Conservation (phyloP, 1,140 invertebrate species). For the Orussus abietinus region DNA sequence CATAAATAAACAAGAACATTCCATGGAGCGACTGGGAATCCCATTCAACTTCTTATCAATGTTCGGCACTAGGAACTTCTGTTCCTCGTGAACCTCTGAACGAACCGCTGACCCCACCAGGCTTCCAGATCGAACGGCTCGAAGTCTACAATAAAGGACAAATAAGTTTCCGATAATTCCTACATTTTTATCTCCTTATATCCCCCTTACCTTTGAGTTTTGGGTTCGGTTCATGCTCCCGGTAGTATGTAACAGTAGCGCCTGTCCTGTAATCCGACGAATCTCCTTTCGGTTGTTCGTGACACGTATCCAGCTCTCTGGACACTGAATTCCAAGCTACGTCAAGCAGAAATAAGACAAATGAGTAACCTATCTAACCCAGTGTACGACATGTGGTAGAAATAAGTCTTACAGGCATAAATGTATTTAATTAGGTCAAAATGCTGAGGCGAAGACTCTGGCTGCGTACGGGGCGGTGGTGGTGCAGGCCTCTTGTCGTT, state of each 20-base stretch:
- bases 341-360: conserved; percentile 13
- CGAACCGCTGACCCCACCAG: conserved; percentile 59
- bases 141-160: conserved; percentile 49
- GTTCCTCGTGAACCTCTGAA: conserved; percentile 51
- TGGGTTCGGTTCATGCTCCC: conserved; percentile 50
- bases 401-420: conserved; percentile 46
- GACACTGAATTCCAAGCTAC: conserved; percentile 52
- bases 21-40: no score
- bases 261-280: conserved; percentile 44
- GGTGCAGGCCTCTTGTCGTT: conserved; percentile 50
- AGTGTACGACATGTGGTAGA: no score
- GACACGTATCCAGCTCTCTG: conserved; percentile 45
- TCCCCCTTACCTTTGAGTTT: conserved; percentile 43
- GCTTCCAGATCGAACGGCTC: conserved; percentile 61
- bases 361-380: no score
- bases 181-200: not conserved
- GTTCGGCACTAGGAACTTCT: conserved; percentile 52
- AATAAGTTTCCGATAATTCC: conserved; percentile 12
- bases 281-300: conserved; percentile 40
- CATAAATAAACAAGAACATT: no score
- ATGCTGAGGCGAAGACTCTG: conserved; percentile 49
- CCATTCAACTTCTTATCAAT: no score
- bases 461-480: conserved; percentile 42
- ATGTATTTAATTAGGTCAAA: conserved; percentile 57
- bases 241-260: conserved; percentile 50